These are phyloP conservation scores for Spatula versicolor DNA, from an alignment of 2,797 vertebrate species.

Conservation along the genomic window DNA sequence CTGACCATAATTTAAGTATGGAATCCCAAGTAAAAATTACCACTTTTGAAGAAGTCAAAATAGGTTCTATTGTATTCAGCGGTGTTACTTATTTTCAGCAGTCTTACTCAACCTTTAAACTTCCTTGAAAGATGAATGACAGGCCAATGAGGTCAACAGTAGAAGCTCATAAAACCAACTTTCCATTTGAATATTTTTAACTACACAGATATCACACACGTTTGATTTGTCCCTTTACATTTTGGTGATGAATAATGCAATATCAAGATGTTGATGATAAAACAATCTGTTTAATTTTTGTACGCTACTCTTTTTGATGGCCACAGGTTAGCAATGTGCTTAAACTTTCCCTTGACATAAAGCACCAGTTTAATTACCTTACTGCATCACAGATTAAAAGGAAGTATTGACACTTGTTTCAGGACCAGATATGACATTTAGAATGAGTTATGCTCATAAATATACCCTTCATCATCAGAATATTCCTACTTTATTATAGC, in stretches of 20 bases:
- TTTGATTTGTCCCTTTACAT: not conserved
- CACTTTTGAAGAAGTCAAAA: not conserved
- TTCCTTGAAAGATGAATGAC: not conserved
- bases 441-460: not conserved
- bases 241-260: not conserved
- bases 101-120: not conserved
- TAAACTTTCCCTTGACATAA: not conserved
- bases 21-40: not conserved
- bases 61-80: not conserved
- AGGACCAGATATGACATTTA: not conserved
- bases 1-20: not conserved
- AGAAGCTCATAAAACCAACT: not conserved
- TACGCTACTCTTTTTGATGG: not conserved
- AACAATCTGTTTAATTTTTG: not conserved
- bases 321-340: not conserved
- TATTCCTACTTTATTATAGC: not conserved
- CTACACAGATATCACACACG: not conserved
- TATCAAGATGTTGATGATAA: not conserved
- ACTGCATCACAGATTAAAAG: not conserved
- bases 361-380: not conserved
- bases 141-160: not conserved
- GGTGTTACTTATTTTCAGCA: not conserved
- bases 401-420: not conserved
- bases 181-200: not conserved
- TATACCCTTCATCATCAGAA: not conserved